Percentiles rank a stretch among this genome's conserved stretches.
phyloP scores from a whole-genome alignment of 2,113 vertebrate genomes.

The Apodemus sylvaticus region DNA sequence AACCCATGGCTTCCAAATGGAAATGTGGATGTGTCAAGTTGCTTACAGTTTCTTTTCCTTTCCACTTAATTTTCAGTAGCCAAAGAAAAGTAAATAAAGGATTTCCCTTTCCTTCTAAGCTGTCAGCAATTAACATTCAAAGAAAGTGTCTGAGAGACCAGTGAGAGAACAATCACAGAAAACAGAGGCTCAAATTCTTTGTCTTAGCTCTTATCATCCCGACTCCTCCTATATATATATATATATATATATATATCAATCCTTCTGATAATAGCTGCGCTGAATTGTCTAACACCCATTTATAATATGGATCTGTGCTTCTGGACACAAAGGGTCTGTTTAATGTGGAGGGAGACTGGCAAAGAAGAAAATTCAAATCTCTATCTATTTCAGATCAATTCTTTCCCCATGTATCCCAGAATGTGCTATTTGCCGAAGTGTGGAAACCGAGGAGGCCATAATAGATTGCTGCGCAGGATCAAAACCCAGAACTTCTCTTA shows the following conservation, averaged over 20 bases:
- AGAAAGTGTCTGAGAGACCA: constrained; percentile 22
- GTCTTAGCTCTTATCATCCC: not conserved
- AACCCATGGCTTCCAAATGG: not conserved
- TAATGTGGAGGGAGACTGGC: constrained; percentile 25
- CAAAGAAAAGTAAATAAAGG: constrained; percentile 57
- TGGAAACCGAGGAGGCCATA: not conserved
- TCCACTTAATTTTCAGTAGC: constrained; percentile 38
- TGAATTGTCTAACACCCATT: constrained; percentile 45
- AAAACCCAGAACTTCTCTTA: constrained; percentile 32
- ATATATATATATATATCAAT: too few species aligned
- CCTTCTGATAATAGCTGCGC: constrained; percentile 30
- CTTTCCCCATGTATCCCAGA: not conserved
- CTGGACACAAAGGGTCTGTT: constrained; percentile 55
- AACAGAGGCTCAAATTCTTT: not conserved
- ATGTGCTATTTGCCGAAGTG: constrained; percentile 1
- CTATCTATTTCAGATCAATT: constrained; percentile 49
- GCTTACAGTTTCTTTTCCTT: constrained; percentile 44
- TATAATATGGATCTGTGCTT: constrained; percentile 56
- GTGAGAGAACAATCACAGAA: constrained; percentile 47
- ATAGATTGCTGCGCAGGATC: not conserved
- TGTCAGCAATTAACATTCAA: constrained; percentile 53
- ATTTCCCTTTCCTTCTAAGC: not conserved
- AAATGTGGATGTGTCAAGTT: constrained; percentile 42
- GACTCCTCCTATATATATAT: too few species aligned
- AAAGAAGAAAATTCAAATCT: constrained; percentile 41